phyloP scores from a whole-genome alignment of 2,797 vertebrate species.

The Pangasius krempfi region DNA sequence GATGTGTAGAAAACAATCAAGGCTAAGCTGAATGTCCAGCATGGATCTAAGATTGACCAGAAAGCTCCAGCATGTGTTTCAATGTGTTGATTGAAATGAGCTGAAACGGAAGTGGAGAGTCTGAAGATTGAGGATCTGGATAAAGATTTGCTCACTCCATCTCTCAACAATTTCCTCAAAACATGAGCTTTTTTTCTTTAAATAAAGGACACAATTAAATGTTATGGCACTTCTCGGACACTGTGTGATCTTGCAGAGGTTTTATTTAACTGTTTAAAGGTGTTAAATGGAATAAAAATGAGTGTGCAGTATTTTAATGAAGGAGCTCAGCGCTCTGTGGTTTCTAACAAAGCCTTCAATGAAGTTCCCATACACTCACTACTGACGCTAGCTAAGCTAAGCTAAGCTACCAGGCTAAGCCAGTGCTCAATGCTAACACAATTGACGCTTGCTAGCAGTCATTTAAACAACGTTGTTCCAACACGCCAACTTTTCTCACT shows the following conservation, averaged over 20 bases:
- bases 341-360: constrained; percentile 84
- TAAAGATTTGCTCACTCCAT: neutral
- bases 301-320: neutral
- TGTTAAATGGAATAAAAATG: neutral
- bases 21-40: neutral
- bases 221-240: neutral
- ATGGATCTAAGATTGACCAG: neutral
- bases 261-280: too few species aligned
- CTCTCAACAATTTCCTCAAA: neutral
- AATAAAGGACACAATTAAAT: neutral
- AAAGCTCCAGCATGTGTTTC: neutral
- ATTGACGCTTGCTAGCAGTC: neutral
- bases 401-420: constrained; percentile 58
- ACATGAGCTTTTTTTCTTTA: neutral
- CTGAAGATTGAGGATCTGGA: neutral
- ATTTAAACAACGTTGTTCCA: constrained; percentile 9
- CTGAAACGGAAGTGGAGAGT: neutral
- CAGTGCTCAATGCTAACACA: constrained; percentile 23
- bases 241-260: neutral
- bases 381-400: constrained; percentile 54
- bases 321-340: constrained; percentile 55
- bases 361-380: constrained; percentile 79
- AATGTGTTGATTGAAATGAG: neutral
- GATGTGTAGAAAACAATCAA: neutral
- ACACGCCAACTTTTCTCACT: constrained; percentile 54